Evolutionary conservation across 2,113 vertebrate genomes (phyloP).

Genomic region (Sterna hirundo): DNA sequence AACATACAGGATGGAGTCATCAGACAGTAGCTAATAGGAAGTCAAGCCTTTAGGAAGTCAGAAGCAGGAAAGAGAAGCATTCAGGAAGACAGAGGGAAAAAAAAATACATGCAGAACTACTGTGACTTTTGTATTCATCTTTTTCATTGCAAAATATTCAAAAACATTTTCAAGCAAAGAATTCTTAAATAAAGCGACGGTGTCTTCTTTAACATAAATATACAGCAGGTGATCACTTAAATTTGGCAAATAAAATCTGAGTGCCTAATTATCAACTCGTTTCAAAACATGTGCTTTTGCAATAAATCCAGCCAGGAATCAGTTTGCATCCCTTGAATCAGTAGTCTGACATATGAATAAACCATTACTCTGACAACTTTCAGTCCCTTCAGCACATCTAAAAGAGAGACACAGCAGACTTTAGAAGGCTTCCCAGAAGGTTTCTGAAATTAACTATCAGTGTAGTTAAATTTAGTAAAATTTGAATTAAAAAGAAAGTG

Average conservation of each 20-base stretch:
- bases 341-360: not conserved
- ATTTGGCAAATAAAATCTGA: not conserved
- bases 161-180: not conserved
- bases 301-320: not conserved
- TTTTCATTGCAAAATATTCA: not conserved
- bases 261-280: not conserved
- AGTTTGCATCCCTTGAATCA: not conserved
- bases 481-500: not conserved
- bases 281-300: not conserved
- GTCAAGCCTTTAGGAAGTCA: not conserved
- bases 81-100: not conserved
- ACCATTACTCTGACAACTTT: not conserved
- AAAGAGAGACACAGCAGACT: not conserved
- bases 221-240: not conserved
- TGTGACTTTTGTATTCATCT: not conserved
- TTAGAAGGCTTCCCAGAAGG: not conserved
- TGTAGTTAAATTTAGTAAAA: not conserved
- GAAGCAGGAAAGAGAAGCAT: not conserved
- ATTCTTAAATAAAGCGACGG: not conserved
- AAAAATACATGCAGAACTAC: not conserved
- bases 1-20: not conserved
- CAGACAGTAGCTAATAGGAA: not conserved
- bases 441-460: not conserved
- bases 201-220: not conserved
- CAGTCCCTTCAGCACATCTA: not conserved